phyloP scores from a whole-genome alignment of 2,113 vertebrate genomes.

The Dolichallabes microphthalmus region DNA sequence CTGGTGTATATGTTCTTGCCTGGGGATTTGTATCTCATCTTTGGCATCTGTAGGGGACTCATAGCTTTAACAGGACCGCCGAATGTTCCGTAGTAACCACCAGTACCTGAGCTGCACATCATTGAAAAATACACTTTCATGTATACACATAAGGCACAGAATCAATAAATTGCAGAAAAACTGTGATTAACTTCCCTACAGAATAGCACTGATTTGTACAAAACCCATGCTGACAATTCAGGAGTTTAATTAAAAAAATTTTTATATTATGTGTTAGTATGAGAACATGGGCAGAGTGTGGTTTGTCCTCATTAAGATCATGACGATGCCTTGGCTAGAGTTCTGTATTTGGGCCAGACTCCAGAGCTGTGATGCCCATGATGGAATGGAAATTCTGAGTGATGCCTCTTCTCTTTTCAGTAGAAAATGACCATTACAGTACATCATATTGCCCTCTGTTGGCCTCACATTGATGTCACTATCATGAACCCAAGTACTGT shows the following conservation, averaged over 20 bases:
- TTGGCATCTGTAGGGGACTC: conserved; percentile 67
- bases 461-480: conserved; percentile 18
- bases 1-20: conserved; percentile 84
- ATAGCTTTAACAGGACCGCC: conserved; percentile 75
- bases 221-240: not conserved
- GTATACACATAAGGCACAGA: not conserved
- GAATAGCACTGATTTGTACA: not conserved
- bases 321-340: conserved; percentile 3
- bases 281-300: conserved; percentile 11
- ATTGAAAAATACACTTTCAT: conserved; percentile 32
- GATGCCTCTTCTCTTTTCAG: conserved; percentile 26
- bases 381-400: conserved; percentile 39
- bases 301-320: conserved; percentile 27
- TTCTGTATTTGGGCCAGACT: conserved; percentile 16
- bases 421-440: conserved; percentile 31
- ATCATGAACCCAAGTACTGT: not conserved
- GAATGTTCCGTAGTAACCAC: conserved; percentile 83
- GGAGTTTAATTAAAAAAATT: not conserved
- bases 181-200: not conserved
- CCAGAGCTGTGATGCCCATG: conserved; percentile 12
- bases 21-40: conserved; percentile 65
- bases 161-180: not conserved
- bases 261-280: conserved; percentile 5
- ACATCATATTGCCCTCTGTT: conserved; percentile 15
- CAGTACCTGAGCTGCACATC: conserved; percentile 72